Percentiles rank a stretch among this genome's conserved stretches.
phyloP scores from a whole-genome alignment of 1,140 invertebrate species.

The Euborellia annulipes region DNA sequence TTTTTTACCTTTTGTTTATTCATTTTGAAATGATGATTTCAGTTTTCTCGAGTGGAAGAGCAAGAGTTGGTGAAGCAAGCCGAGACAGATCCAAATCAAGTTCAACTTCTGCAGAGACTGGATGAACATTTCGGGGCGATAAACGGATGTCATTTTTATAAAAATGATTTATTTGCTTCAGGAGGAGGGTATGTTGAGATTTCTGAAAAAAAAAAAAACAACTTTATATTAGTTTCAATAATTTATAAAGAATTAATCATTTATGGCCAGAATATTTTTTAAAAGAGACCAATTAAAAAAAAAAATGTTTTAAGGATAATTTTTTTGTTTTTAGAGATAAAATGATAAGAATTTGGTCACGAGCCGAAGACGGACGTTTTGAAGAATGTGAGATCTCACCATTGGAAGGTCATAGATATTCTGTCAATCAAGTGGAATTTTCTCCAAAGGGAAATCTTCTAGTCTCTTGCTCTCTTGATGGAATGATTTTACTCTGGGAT shows the following conservation, averaged over 20 bases:
- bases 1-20: slow-evolving; percentile 3
- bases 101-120: slow-evolving; percentile 31
- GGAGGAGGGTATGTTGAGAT: slow-evolving; percentile 32
- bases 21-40: slow-evolving; percentile 1
- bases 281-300: no score
- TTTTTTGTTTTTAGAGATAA: slow-evolving; percentile 33
- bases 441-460: slow-evolving; percentile 44
- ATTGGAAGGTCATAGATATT: slow-evolving; percentile 40
- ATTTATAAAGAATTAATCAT: slow-evolving; percentile 6
- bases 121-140: slow-evolving; percentile 35
- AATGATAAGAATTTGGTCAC: slow-evolving; percentile 33
- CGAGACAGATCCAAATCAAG: slow-evolving; percentile 26
- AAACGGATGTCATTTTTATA: slow-evolving; percentile 37
- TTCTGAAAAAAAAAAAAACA: slow-evolving; percentile 1
- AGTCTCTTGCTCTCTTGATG: slow-evolving; percentile 57
- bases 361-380: slow-evolving; percentile 24
- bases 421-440: slow-evolving; percentile 46
- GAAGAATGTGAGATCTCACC: slow-evolving; percentile 33
- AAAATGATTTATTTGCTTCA: slow-evolving; percentile 32
- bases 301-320: neutral
- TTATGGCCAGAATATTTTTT: no score
- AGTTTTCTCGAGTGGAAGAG: slow-evolving; percentile 24
- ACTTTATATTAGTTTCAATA: neutral
- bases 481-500: slow-evolving; percentile 50
- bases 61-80: slow-evolving; percentile 28